These are phyloP conservation scores for Pipistrellus pipistrellus DNA, from an alignment of 2,797 vertebrate genomes.

Conservation along the genomic window DNA sequence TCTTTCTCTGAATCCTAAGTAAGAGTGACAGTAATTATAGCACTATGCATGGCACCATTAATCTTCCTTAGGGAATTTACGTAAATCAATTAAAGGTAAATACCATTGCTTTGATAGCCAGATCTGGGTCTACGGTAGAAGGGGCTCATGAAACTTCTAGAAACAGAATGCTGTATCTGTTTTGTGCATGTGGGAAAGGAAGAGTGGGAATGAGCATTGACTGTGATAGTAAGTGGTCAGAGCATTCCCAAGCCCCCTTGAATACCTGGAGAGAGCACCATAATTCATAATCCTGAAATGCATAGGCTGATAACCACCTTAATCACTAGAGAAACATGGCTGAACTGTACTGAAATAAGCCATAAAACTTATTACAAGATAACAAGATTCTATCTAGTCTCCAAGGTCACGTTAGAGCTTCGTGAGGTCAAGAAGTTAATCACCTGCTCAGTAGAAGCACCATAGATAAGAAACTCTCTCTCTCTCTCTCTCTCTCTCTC, in stretches of 20 bases:
- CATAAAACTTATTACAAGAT: slow-evolving; percentile 91
- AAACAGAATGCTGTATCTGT: neutral
- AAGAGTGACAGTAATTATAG: slow-evolving; percentile 32
- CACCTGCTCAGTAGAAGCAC: slow-evolving; percentile 81
- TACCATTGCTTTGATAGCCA: slow-evolving; percentile 21
- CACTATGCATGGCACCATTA: neutral
- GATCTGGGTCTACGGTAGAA: neutral
- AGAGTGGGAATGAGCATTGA: neutral
- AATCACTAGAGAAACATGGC: slow-evolving; percentile 89
- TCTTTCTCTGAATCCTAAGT: slow-evolving; percentile 21
- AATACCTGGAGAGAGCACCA: slow-evolving; percentile 74
- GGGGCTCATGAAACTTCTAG: neutral
- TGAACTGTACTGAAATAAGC: slow-evolving; percentile 89
- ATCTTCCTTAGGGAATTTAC: slow-evolving; percentile 5
- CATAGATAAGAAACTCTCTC: slow-evolving; percentile 68
- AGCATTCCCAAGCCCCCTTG: neutral
- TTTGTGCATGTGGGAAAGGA: neutral
- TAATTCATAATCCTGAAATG: slow-evolving; percentile 89
- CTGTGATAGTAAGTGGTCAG: neutral
- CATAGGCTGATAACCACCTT: slow-evolving; percentile 87
- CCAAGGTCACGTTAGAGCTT: slow-evolving; percentile 85
- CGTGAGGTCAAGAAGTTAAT: slow-evolving; percentile 88
- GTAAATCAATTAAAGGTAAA: slow-evolving; percentile 51
- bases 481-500: too few species aligned
- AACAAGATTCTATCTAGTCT: slow-evolving; percentile 90